Percentiles rank a stretch among this genome's conserved stretches.
Conservation (phyloP, 2,113 vertebrate genomes). For the Apteryx mantelli region DNA sequence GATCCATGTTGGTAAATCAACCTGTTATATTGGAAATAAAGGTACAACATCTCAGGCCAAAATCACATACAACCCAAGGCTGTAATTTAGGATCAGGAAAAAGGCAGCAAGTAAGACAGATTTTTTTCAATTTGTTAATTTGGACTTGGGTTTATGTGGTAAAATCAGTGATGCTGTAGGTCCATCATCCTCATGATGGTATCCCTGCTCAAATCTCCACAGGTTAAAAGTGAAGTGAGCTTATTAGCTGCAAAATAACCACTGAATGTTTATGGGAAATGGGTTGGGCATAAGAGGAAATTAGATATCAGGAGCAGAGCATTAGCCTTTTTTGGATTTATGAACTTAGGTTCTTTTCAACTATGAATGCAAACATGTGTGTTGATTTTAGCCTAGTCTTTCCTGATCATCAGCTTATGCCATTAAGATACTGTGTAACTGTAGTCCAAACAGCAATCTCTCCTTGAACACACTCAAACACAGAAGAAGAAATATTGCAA, state of each 20-base stretch:
- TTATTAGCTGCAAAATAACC: neutral
- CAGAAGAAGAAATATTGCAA: neutral
- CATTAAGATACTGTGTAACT: neutral
- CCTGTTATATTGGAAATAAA: neutral
- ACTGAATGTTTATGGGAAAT: neutral
- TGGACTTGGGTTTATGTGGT: neutral
- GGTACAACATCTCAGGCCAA: neutral
- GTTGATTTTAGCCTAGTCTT: neutral
- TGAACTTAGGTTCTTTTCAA: neutral
- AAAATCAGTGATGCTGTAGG: neutral
- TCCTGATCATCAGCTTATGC: neutral
- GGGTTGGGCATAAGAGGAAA: neutral
- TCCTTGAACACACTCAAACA: neutral
- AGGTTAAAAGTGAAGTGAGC: neutral
- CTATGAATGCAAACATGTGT: rapidly evolving
- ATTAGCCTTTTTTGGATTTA: neutral
- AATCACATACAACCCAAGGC: neutral
- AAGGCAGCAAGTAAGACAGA: neutral
- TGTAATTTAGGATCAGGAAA: neutral
- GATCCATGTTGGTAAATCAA: neutral
- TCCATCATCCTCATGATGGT: neutral
- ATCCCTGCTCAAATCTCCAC: neutral
- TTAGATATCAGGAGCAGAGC: neutral
- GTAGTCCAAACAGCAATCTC: neutral
- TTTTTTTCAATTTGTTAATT: neutral